Evolutionary conservation across 2,797 vertebrate genomes (phyloP).

Genomic region (Chelon auratus): DNA sequence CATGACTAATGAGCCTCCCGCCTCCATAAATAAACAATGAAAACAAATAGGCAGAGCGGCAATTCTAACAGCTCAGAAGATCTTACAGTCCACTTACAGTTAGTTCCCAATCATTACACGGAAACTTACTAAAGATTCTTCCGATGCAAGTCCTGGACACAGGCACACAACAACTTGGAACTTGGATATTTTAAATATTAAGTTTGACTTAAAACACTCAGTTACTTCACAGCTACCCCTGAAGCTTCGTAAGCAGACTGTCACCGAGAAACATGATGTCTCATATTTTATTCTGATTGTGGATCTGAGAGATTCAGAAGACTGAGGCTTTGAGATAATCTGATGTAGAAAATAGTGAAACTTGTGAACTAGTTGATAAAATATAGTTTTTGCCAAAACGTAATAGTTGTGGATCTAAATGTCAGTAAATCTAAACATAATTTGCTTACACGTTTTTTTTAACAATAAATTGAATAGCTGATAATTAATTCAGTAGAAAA

Average conservation of each 20-base stretch:
- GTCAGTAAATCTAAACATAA: too few species aligned
- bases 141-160: too few species aligned
- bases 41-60: conserved; percentile 64
- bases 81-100: conserved; percentile 48
- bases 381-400: not conserved
- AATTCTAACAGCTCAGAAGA: conserved; percentile 42
- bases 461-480: not conserved
- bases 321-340: not conserved
- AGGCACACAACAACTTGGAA: conserved; percentile 2
- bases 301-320: conserved; percentile 6
- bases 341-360: not conserved
- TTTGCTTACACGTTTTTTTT: too few species aligned
- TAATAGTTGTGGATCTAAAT: not conserved
- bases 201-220: conserved; percentile 27
- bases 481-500: not conserved
- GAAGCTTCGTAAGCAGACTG: conserved; percentile 33
- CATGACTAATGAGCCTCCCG: conserved; percentile 70
- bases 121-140: conserved; percentile 14
- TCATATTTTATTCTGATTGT: conserved; percentile 15
- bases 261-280: conserved; percentile 24
- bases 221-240: conserved; percentile 18
- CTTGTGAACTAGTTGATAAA: not conserved
- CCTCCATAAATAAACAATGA: conserved; percentile 75
- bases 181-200: conserved; percentile 4
- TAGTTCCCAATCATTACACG: conserved; percentile 37